phyloP scores from a whole-genome alignment of 2,888 invertebrate species.

The Hyles lineata region DNA sequence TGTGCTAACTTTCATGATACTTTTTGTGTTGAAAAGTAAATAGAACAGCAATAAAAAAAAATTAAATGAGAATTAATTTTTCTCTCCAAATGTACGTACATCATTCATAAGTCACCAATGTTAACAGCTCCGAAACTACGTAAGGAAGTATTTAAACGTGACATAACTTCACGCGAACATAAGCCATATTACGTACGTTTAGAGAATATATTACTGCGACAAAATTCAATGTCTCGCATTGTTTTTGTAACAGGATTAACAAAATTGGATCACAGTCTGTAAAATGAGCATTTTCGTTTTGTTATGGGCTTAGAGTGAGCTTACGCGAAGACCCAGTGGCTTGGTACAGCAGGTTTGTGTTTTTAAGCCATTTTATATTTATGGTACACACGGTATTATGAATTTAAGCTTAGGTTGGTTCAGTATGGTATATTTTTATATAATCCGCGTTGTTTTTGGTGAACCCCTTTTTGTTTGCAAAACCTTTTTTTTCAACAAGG shows the following conservation, averaged over 20 bases:
- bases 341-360: not conserved
- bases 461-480: no score
- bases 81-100: not conserved
- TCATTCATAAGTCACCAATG: no score
- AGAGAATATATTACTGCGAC: not conserved
- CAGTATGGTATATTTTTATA: no score
- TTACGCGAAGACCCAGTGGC: slow-evolving; percentile 2
- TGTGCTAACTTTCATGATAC: no score
- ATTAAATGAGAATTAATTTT: not conserved
- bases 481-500: no score
- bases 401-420: no score
- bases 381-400: no score
- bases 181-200: not conserved
- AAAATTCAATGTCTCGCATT: not conserved
- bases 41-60: no score
- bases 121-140: not conserved
- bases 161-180: not conserved
- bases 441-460: no score
- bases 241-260: slow-evolving; percentile 15
- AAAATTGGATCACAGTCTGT: slow-evolving; percentile 23
- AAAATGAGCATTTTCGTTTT: slow-evolving; percentile 21
- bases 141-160: slow-evolving; percentile 7
- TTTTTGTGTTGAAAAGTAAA: no score
- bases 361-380: not conserved
- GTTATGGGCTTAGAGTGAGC: slow-evolving; percentile 17